Percentiles rank a stretch among this genome's conserved stretches.
Evolutionary conservation across 2,888 invertebrate species (phyloP).

Genomic region (Reticulitermes lucifugus): DNA sequence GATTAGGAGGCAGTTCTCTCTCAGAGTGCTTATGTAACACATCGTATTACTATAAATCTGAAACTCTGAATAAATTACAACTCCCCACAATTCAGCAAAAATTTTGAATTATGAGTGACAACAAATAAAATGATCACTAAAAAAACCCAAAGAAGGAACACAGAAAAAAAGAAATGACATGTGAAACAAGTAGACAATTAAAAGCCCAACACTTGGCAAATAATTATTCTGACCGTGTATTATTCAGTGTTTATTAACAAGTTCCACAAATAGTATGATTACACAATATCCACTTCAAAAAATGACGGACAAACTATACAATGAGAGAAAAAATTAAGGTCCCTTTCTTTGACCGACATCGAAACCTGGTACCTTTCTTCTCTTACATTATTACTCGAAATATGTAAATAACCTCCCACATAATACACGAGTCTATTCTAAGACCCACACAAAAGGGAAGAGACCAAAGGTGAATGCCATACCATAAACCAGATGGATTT

Average conservation of each 20-base stretch:
- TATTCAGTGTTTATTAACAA: slow-evolving; percentile 53
- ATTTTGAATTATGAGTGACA: not conserved
- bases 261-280: slow-evolving; percentile 52
- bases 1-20: not conserved
- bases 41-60: not conserved
- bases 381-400: slow-evolving; percentile 14
- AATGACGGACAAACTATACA: slow-evolving; percentile 49
- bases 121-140: not conserved
- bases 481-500: slow-evolving; percentile 13
- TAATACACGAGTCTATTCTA: not conserved
- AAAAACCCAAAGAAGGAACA: not conserved
- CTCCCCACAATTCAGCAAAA: not conserved
- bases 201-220: slow-evolving; percentile 16
- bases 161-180: not conserved
- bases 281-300: slow-evolving; percentile 52
- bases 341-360: slow-evolving; percentile 10
- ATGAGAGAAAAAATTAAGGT: slow-evolving; percentile 45
- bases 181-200: not conserved
- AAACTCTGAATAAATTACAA: not conserved
- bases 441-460: not conserved
- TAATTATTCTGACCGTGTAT: slow-evolving; percentile 41
- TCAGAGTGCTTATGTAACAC: not conserved
- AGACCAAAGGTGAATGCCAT: slow-evolving; percentile 17
- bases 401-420: not conserved
- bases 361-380: slow-evolving; percentile 37